These are phyloP conservation scores for Pungitius pungitius DNA, from an alignment of 2,113 vertebrate species.

Conservation along the genomic window DNA sequence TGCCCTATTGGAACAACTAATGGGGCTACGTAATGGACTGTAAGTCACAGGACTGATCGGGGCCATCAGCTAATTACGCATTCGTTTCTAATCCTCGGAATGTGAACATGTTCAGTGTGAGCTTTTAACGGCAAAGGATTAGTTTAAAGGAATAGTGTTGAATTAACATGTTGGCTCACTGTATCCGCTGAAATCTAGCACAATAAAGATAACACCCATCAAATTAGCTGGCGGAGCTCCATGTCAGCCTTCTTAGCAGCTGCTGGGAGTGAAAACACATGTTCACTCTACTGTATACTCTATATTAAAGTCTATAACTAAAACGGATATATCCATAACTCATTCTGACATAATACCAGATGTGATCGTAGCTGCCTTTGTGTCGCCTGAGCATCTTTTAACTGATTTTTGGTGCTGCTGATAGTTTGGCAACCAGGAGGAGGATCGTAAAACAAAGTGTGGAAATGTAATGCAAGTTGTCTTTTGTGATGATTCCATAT, in stretches of 20 bases:
- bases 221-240: slow-evolving; percentile 43
- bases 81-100: neutral
- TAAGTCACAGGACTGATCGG: neutral
- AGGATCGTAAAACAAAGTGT: neutral
- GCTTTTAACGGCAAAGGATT: neutral
- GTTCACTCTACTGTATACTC: neutral
- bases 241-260: neutral
- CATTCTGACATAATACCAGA: neutral
- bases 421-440: neutral
- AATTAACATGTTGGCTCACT: slow-evolving; percentile 5
- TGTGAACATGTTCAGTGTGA: neutral
- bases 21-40: no score
- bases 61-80: neutral
- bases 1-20: no score
- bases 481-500: neutral
- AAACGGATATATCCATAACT: neutral
- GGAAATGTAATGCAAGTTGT: neutral
- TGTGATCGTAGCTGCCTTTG: neutral
- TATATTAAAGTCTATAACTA: neutral
- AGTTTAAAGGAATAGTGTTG: neutral
- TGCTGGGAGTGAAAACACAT: neutral
- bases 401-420: neutral
- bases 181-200: slow-evolving; percentile 6
- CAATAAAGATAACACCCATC: slow-evolving; percentile 18
- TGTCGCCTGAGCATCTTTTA: neutral